A percentile compares a stretch with the other conserved stretches of the same genome.
These are phyloP conservation scores for Chascanopsetta lugubris DNA, from an alignment of 2,113 vertebrate genomes.

Conservation along the genomic window DNA sequence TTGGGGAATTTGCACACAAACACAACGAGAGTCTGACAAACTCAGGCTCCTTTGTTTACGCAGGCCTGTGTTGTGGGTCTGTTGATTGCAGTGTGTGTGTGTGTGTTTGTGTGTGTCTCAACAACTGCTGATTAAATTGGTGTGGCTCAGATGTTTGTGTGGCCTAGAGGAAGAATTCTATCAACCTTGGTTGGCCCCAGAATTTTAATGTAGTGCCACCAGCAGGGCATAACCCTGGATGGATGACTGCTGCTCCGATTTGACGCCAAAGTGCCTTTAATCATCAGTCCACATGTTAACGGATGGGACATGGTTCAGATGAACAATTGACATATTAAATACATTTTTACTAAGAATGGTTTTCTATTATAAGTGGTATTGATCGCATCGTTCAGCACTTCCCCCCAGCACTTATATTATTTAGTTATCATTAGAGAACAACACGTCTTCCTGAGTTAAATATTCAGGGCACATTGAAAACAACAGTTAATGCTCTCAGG, in stretches of 20 bases:
- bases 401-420: too few species aligned
- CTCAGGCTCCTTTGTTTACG: background rate
- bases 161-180: background rate
- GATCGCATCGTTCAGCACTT: too few species aligned
- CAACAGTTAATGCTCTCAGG: too few species aligned
- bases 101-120: background rate
- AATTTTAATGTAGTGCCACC: background rate
- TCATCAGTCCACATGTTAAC: too few species aligned
- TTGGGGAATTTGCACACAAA: slow-evolving; percentile 18
- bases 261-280: background rate
- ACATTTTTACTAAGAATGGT: too few species aligned
- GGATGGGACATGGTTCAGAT: too few species aligned
- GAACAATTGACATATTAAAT: too few species aligned
- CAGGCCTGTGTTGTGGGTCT: background rate
- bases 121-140: background rate
- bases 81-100: background rate
- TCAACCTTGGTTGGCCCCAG: background rate
- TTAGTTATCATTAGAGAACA: too few species aligned
- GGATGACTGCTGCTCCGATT: background rate
- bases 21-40: background rate
- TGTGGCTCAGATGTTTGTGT: background rate
- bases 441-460: too few species aligned
- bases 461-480: too few species aligned
- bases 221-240: background rate
- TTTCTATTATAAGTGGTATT: too few species aligned